Evolutionary conservation across 2,113 vertebrate genomes (phyloP).

Genomic region (Propithecus coquereli): DNA sequence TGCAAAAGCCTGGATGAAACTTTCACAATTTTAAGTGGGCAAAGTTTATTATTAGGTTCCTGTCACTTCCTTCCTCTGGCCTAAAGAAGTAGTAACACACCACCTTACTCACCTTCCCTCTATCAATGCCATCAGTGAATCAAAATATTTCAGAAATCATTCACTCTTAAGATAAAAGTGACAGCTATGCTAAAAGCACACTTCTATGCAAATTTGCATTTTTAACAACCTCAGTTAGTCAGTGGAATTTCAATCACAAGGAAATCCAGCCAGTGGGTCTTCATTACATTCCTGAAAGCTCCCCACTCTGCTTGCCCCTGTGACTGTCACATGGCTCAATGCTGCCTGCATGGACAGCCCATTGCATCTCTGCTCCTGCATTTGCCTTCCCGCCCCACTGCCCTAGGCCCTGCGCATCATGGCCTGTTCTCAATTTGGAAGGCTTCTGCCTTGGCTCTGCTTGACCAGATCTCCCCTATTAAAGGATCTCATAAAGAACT

Average conservation of each 20-base stretch:
- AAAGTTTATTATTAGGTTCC: neutral
- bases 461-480: neutral
- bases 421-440: neutral
- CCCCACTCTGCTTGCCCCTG: accelerated
- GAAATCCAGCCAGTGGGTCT: neutral
- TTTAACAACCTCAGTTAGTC: neutral
- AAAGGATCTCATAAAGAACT: neutral
- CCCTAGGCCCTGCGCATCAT: neutral
- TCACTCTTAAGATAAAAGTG: neutral
- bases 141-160: neutral
- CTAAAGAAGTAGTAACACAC: neutral
- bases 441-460: neutral
- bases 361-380: neutral
- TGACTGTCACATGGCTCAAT: neutral
- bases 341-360: accelerated
- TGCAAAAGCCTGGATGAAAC: neutral
- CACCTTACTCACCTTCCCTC: neutral
- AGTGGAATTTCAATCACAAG: neutral
- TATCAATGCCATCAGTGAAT: neutral
- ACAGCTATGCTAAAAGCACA: neutral
- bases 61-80: neutral
- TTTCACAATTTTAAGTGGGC: neutral
- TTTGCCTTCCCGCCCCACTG: neutral
- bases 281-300: neutral
- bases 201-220: neutral